phyloP scores from a whole-genome alignment of 2,797 vertebrate genomes.

The Melanotaenia nigrans region DNA sequence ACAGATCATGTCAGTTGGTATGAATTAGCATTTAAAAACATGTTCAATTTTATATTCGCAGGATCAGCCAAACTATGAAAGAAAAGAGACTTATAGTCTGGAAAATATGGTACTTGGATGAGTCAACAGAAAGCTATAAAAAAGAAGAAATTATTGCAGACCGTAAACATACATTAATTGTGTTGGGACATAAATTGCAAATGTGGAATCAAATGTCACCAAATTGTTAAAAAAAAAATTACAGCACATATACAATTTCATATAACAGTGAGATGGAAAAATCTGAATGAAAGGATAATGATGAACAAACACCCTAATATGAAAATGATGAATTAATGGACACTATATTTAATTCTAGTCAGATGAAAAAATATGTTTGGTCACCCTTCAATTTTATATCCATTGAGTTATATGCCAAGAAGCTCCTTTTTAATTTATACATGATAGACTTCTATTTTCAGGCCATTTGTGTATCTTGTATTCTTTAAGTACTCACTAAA shows the following conservation, averaged over 20 bases:
- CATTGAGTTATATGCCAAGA: slow-evolving; percentile 10
- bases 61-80: too few species aligned
- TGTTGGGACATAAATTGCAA: background rate
- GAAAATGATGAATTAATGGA: slow-evolving; percentile 21
- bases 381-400: background rate
- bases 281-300: slow-evolving; percentile 12
- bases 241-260: background rate
- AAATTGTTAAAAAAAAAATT: background rate
- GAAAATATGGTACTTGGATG: too few species aligned
- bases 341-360: slow-evolving; percentile 1
- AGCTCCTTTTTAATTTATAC: slow-evolving; percentile 4
- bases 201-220: background rate
- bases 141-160: slow-evolving; percentile 4
- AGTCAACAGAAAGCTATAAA: background rate
- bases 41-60: too few species aligned
- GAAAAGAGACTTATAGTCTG: too few species aligned
- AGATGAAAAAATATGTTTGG: slow-evolving; percentile 8
- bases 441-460: background rate
- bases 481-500: slow-evolving; percentile 1
- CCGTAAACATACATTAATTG: background rate
- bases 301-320: slow-evolving; percentile 12
- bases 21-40: too few species aligned
- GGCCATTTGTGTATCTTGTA: background rate
- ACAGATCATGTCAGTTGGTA: too few species aligned
- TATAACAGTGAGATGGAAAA: background rate